A percentile compares a stretch with the other conserved stretches of the same genome.
These are phyloP conservation scores for Galeopsomyia nigrocyanea DNA, from an alignment of 2,888 invertebrate genomes.

Conservation along the genomic window DNA sequence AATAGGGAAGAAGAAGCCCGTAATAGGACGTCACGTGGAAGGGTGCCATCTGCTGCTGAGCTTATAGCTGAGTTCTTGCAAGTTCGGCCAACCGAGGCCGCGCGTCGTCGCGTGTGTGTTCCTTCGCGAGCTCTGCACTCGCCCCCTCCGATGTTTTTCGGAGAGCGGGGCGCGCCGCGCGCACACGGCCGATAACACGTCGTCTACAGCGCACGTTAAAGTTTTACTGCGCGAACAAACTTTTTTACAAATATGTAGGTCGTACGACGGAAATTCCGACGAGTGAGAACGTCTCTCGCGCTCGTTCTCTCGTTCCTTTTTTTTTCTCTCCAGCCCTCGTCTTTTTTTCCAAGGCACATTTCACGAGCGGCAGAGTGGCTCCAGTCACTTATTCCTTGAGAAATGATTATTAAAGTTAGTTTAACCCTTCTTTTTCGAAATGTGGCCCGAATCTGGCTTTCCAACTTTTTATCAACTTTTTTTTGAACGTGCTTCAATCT, in stretches of 20 bases:
- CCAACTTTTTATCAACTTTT: conserved; percentile 7
- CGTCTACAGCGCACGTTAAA: conserved; percentile 27
- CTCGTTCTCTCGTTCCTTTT: no score
- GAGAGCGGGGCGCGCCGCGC: neutral
- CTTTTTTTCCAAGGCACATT: conserved; percentile 30
- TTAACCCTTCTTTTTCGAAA: conserved; percentile 23
- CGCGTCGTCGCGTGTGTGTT: no score
- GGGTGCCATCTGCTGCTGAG: conserved; percentile 37
- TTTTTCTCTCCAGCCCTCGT: no score
- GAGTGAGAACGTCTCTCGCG: conserved; percentile 11
- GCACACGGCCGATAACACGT: conserved; percentile 35
- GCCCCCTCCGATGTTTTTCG: conserved; percentile 25
- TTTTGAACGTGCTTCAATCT: neutral
- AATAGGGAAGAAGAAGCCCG: no score
- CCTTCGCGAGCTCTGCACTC: no score
- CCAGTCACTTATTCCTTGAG: conserved; percentile 8
- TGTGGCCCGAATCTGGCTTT: neutral
- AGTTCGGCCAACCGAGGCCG: conserved; percentile 34
- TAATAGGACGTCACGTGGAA: conserved; percentile 23
- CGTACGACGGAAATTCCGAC: neutral
- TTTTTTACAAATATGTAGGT: conserved; percentile 28
- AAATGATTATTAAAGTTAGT: conserved; percentile 19
- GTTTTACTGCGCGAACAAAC: conserved; percentile 31
- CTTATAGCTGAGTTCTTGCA: neutral
- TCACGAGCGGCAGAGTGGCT: neutral